Base-by-base conservation (phyloP, 2,797 vertebrate genomes). In the Onychomys arenicola region DNA sequence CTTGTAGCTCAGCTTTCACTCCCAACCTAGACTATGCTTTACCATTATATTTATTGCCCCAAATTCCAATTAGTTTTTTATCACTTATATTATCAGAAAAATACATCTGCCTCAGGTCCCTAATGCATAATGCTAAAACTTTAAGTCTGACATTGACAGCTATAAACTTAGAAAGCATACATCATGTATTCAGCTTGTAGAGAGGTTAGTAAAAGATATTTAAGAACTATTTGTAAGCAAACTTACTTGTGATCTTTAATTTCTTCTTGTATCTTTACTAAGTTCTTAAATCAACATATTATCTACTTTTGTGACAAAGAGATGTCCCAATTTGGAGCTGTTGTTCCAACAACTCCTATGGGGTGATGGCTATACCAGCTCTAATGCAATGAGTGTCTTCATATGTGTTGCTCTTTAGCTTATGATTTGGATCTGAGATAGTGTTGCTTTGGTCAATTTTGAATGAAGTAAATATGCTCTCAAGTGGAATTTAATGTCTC, bases 261-360 rank as follows among this genome's bases (percentile, higher is more conserved):
- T 95, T 40, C 75, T 17, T 1, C 92, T 97, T 98, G 97, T 98
- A 97, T 92, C 90, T 96, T 94, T 92, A 90, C 81, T 96, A 88
- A 95, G 69, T 97, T 95, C 85, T 97, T 94, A 97, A 98, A 97
- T 96, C 90, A 98, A 98, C 98, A 97, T 75, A 96, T 75, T 90
- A 71, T 84, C 94, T 91, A 96, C 91, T 97, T 90, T 95, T 94
- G 88, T 65, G 87, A 97, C 95, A 96, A 96, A 97, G 96, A 73
- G 23, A 86, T 93, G 87, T 85, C 77, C 16, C 61, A 67, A 59
- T 93, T 97, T 95, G 65, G 94, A 98, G 96, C 85, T 97, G 65
- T 93, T 89, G 73, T 63, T 97, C 89, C 52, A 89, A 37, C 12
- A 97, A n/a, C 43, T 92, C 95, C 37, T 83, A 86, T 61, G 92